phyloP scores from a whole-genome alignment of 2,113 vertebrate genomes.

The Percina caprodes region DNA sequence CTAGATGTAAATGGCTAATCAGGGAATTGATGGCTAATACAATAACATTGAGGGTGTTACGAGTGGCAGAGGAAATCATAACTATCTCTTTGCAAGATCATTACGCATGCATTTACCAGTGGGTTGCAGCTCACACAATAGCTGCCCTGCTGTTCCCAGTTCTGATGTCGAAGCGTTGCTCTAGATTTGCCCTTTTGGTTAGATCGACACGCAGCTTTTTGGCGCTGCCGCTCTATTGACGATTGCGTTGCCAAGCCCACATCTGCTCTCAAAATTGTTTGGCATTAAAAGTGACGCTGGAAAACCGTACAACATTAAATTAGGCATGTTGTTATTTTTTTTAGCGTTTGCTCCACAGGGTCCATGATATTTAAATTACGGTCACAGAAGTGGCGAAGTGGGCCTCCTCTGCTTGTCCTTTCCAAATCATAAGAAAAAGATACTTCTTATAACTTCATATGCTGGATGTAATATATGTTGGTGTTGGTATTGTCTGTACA shows the following conservation, averaged over 20 bases:
- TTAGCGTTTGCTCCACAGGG: background rate
- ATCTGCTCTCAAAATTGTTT: conserved; percentile 39
- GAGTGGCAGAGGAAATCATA: conserved; percentile 24
- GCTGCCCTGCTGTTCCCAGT: conserved; percentile 8
- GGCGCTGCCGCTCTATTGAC: conserved; percentile 6
- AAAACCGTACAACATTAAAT: background rate
- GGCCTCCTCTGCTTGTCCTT: background rate
- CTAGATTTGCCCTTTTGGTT: conserved; percentile 10
- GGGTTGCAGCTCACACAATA: conserved; percentile 35
- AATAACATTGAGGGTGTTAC: conserved; percentile 9
- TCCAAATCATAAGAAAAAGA: background rate
- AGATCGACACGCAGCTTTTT: background rate
- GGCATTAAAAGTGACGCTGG: conserved; percentile 22
- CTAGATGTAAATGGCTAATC: conserved; percentile 14
- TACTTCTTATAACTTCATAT: background rate
- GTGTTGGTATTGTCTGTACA: too few relatives aligned
- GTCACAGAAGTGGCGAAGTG: background rate
- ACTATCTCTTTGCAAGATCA: conserved; percentile 8
- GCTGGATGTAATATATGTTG: too few relatives aligned
- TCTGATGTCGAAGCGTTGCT: conserved; percentile 22
- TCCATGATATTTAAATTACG: conserved; percentile 5
- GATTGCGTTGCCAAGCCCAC: background rate
- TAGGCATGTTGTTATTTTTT: background rate
- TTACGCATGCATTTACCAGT: conserved; percentile 10
- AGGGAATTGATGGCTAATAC: background rate